Conservation (phyloP, 1,140 invertebrate species). For the Aradophagus sp. region DNA sequence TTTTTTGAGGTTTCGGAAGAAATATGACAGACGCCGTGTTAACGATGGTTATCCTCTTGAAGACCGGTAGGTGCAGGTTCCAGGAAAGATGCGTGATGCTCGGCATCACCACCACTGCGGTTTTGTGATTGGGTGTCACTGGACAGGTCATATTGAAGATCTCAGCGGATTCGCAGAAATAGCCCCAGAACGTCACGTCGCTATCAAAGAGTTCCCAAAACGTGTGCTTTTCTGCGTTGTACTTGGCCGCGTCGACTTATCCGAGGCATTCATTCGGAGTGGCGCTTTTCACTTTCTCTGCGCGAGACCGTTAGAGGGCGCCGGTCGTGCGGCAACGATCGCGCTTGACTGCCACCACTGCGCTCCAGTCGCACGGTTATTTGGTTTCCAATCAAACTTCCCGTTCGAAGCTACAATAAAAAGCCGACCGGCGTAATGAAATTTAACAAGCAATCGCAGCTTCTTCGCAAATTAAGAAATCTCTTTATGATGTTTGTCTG, state of each 20-base stretch:
- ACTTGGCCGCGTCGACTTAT: constrained; percentile 10
- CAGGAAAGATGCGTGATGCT: constrained; percentile 61
- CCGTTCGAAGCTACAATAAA: too few relatives aligned
- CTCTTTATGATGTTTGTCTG: too few relatives aligned
- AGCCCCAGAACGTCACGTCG: neutral
- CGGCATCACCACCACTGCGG: constrained; percentile 61
- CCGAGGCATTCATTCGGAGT: constrained; percentile 11
- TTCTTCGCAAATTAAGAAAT: too few relatives aligned
- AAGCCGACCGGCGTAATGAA: too few relatives aligned
- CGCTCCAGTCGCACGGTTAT: constrained; percentile 6
- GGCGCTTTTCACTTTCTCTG: constrained; percentile 28
- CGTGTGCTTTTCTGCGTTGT: too few relatives aligned
- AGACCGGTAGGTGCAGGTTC: constrained; percentile 68
- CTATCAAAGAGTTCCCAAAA: constrained; percentile 2
- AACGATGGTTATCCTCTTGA: constrained; percentile 67
- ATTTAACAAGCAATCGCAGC: too few relatives aligned
- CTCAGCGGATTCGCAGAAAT: neutral
- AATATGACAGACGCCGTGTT: constrained; percentile 67
- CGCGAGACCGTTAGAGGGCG: constrained; percentile 37
- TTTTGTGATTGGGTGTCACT: constrained; percentile 56
- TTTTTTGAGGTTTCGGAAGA: constrained; percentile 68
- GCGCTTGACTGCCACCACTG: neutral
- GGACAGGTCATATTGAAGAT: constrained; percentile 67
- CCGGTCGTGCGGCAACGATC: constrained; percentile 9
- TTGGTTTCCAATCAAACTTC: too few relatives aligned